Conservation (phyloP, 1,140 invertebrate species). For the Drosophila santomea region DNA sequence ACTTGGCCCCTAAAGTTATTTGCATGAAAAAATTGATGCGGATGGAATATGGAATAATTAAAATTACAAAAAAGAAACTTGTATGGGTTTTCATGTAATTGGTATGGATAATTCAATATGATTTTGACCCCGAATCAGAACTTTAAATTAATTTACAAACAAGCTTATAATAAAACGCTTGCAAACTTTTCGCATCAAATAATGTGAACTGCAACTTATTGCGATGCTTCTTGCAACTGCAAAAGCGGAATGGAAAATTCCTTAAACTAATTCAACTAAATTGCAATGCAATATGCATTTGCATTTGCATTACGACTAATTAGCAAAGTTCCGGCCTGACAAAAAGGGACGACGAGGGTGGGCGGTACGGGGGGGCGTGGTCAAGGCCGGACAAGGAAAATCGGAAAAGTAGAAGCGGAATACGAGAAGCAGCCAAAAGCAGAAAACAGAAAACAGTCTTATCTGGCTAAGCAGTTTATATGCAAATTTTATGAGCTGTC, state of each 20-base stretch:
- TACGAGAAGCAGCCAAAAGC: neutral
- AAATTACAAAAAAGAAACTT: neutral
- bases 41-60: neutral
- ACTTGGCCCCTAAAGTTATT: conserved; percentile 2
- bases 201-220: conserved; percentile 15
- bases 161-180: neutral
- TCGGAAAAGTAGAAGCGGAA: conserved; percentile 5
- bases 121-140: too few species aligned
- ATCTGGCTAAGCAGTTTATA: conserved; percentile 58
- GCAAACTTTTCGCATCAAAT: neutral
- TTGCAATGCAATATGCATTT: conserved; percentile 35
- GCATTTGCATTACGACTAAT: conserved; percentile 29
- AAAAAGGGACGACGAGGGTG: neutral
- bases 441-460: conserved; percentile 8
- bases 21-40: neutral
- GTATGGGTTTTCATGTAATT: too few species aligned
- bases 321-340: conserved; percentile 32
- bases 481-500: conserved; percentile 67
- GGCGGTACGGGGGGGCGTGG: conserved; percentile 5
- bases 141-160: too few species aligned
- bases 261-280: conserved; percentile 21
- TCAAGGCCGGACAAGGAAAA: conserved; percentile 26
- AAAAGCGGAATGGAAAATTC: too few species aligned
- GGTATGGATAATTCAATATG: too few species aligned
- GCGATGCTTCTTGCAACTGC: neutral